Evolutionary conservation across 2,797 vertebrate species (phyloP).

Genomic region (Lepilemur ruficaudatus): DNA sequence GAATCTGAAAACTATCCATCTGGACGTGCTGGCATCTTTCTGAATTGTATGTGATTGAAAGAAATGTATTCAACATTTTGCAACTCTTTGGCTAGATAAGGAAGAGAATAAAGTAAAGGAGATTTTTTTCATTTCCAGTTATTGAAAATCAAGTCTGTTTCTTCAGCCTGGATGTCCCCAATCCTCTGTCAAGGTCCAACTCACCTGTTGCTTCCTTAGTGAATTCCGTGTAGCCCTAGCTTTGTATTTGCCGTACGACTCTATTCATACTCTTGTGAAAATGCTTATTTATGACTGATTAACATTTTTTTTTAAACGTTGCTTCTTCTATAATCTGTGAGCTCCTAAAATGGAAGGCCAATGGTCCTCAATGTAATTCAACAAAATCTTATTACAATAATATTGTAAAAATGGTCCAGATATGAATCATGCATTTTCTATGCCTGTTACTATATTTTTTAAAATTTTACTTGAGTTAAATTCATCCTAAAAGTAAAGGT

Average conservation of each 20-base stretch:
- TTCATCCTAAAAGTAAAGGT: background rate
- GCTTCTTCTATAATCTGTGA: background rate
- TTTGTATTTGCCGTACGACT: background rate
- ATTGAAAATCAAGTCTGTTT: slow-evolving; percentile 14
- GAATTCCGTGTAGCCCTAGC: background rate
- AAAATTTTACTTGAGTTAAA: background rate
- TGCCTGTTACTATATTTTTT: background rate
- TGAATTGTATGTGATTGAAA: slow-evolving; percentile 62
- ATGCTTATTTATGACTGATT: slow-evolving; percentile 40
- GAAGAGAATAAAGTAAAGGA: slow-evolving; percentile 13
- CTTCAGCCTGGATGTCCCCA: background rate
- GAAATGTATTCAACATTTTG: slow-evolving; percentile 64
- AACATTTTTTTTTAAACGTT: slow-evolving; percentile 1
- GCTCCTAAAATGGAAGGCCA: background rate
- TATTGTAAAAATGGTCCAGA: background rate
- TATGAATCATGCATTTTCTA: background rate
- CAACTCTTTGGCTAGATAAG: slow-evolving; percentile 29
- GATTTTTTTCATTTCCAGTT: background rate
- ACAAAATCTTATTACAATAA: background rate
- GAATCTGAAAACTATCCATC: slow-evolving; percentile 74
- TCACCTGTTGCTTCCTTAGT: background rate
- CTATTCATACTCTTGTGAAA: background rate
- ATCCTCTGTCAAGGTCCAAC: background rate
- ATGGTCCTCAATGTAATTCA: background rate
- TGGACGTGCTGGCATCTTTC: slow-evolving; percentile 58